Base-by-base conservation (phyloP, 2,113 vertebrate species). In the Turnix velox region DNA sequence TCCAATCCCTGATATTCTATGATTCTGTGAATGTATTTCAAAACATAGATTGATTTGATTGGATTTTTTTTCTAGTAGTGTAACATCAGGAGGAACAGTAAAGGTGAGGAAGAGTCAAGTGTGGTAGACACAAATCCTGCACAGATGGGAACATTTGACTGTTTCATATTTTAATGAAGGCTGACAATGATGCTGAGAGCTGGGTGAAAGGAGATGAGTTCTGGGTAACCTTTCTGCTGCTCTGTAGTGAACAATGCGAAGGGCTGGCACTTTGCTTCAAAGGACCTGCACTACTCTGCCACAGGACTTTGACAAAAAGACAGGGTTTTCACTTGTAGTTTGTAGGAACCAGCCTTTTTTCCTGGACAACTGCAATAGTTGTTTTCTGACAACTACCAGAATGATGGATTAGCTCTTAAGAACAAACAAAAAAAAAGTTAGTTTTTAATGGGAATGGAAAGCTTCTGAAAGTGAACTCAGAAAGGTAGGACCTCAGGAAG, bases 361-460 rank as follows among this genome's bases (percentile, higher is more conserved):
- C 67, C 66, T 65, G 74, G 74, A 12, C 27, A 72, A 54, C 69
- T 73, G 24, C 65, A 84, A 55, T 16, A 15, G 45, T 86, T 95
- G 79, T 85, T 88, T 92, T 75, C 84, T 43, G 3, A 77, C 72
- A 84, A 8, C 69, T 91, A 27, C 87, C 37, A 62, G 73, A 89
- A 30, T 57, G 40, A 37, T 61, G 40, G n/a, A 35, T 62, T 85
- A 45, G n/a, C n/a, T n/a, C n/a, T n/a, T n/a, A n/a, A n/a, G n/a
- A n/a, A n/a, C n/a, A n/a, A n/a, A n/a, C n/a, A n/a, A n/a, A n/a
- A n/a, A n/a, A n/a, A n/a, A n/a, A n/a, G n/a, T 90, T 86, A 82
- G 66, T 85, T 93, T 89, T 88, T 89, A 90, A 84, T 82, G 54
- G 62, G 48, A 84, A 72, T 87, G 91, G 88, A 94, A 96, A 89